A percentile compares a stretch with the other conserved stretches of the same genome.
Conservation (phyloP, 2,113 vertebrate species). For the Pollachius pollachius region DNA sequence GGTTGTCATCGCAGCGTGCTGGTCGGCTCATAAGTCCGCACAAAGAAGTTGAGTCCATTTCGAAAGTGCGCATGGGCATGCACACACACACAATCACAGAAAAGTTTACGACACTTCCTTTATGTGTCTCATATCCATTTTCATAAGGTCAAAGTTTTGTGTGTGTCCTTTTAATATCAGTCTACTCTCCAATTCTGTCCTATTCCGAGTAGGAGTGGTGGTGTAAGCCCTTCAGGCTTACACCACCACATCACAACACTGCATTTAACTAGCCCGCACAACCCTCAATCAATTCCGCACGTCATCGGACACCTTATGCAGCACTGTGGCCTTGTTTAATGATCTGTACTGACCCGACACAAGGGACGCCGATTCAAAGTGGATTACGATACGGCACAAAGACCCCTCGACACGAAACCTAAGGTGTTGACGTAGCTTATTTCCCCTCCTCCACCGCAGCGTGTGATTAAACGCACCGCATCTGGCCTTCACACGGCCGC, state of each 20-base stretch:
- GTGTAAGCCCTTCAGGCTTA: no score
- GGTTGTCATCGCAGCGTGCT: not conserved
- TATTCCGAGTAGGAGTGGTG: no score
- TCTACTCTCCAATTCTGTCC: no score
- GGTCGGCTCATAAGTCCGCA: not conserved
- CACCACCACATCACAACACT: no score
- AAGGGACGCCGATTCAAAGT: not conserved
- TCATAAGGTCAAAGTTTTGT: slow-evolving; percentile 37
- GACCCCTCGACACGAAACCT: slow-evolving; percentile 14
- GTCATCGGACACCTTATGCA: no score
- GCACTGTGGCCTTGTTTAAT: no score
- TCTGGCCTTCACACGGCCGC: slow-evolving; percentile 12
- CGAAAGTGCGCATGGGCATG: not conserved
- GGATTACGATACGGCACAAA: not conserved
- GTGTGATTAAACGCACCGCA: slow-evolving; percentile 32
- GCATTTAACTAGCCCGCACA: no score
- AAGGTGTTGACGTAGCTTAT: slow-evolving; percentile 8
- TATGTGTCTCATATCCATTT: slow-evolving; percentile 36
- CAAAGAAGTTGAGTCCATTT: not conserved
- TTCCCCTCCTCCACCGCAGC: slow-evolving; percentile 11
- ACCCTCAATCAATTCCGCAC: no score
- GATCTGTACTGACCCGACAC: not conserved
- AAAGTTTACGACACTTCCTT: not conserved
- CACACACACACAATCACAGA: not conserved
- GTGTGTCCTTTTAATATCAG: no score